These are phyloP conservation scores for Rhagoletis pomonella DNA, from an alignment of 1,140 invertebrate species.

Conservation along the genomic window DNA sequence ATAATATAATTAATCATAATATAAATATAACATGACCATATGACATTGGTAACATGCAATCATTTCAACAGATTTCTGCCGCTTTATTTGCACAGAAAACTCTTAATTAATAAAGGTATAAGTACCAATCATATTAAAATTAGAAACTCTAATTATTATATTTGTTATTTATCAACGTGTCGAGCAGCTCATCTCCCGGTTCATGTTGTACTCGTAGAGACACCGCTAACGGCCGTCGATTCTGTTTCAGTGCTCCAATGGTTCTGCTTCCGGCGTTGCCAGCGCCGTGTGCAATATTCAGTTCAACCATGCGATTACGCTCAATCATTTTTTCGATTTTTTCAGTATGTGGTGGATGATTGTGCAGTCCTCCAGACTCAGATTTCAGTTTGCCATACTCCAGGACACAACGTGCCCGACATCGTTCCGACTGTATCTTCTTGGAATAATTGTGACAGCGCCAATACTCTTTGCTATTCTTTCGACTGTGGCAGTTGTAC, in stretches of 20 bases:
- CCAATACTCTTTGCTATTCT: slow-evolving; percentile 72
- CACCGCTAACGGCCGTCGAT: neutral
- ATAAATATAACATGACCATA: too few relatives aligned
- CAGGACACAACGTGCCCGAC: slow-evolving; percentile 71
- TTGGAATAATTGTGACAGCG: slow-evolving; percentile 74
- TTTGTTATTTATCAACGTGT: slow-evolving; percentile 16
- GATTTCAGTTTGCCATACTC: slow-evolving; percentile 68
- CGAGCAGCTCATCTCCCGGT: neutral
- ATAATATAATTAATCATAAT: too few relatives aligned
- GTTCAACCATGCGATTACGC: slow-evolving; percentile 63
- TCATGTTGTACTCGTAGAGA: neutral
- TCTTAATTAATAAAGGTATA: slow-evolving; percentile 56
- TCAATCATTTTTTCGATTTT: slow-evolving; percentile 72
- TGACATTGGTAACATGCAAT: too few relatives aligned
- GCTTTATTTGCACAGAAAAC: slow-evolving; percentile 24
- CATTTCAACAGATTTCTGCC: neutral
- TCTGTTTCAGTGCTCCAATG: neutral
- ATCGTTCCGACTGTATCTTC: slow-evolving; percentile 67
- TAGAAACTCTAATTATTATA: neutral
- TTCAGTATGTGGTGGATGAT: slow-evolving; percentile 72
- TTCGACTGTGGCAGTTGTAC: slow-evolving; percentile 73
- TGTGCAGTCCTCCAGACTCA: slow-evolving; percentile 69
- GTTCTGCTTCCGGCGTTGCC: neutral
- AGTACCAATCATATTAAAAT: slow-evolving; percentile 9
- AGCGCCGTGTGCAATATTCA: neutral